phyloP scores from a whole-genome alignment of 2,888 invertebrate genomes.

The Drosophila neotestacea region DNA sequence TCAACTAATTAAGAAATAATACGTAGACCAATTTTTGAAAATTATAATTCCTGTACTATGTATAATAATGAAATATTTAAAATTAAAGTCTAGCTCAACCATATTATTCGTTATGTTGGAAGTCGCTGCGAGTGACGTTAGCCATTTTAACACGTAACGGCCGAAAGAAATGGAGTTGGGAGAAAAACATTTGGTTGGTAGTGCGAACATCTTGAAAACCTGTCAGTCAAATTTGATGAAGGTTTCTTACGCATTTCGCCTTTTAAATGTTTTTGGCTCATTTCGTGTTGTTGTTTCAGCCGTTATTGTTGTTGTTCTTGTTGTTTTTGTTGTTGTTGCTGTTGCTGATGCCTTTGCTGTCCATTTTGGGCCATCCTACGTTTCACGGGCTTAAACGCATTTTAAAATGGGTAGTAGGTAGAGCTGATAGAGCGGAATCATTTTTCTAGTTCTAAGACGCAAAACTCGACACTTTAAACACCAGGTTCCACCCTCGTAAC shows the following conservation, averaged over 20 bases:
- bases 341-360: conserved; percentile 35
- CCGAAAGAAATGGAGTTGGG: conserved; percentile 61
- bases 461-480: conserved; percentile 80
- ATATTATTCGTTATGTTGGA: conserved; percentile 1
- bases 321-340: conserved; percentile 36
- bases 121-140: conserved; percentile 32
- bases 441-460: conserved; percentile 70
- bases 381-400: conserved; percentile 64
- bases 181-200: conserved; percentile 58
- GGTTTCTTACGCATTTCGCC: conserved; percentile 75
- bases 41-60: no score
- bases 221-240: conserved; percentile 84
- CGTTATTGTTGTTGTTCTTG: conserved; percentile 31
- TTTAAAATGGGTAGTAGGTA: conserved; percentile 64
- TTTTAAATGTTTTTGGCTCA: conserved; percentile 68
- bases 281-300: conserved; percentile 43
- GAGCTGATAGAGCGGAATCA: conserved; percentile 49
- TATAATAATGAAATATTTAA: neutral
- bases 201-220: conserved; percentile 84
- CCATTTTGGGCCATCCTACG: conserved; percentile 54
- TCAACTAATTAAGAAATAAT: no score
- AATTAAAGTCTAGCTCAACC: neutral
- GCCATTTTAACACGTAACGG: conserved; percentile 52
- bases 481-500: conserved; percentile 54
- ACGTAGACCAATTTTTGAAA: no score